Conservation (phyloP, 2,888 invertebrate genomes). For the Hesperia comma region DNA sequence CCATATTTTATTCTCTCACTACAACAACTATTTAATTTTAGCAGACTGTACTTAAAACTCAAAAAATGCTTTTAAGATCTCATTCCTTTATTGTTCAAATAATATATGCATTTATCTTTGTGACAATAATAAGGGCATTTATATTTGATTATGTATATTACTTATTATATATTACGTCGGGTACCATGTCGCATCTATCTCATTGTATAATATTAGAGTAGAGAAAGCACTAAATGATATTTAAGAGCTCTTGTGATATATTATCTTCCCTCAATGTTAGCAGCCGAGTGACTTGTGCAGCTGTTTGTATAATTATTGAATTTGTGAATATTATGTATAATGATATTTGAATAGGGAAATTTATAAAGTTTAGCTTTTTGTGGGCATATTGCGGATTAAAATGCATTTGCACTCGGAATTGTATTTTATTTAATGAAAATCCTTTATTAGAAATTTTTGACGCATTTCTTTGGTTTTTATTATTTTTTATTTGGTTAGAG, state of each 20-base stretch:
- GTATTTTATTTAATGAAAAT: conserved; percentile 56
- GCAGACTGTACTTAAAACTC: too few relatives aligned
- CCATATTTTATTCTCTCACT: too few relatives aligned
- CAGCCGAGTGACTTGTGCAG: conserved; percentile 21
- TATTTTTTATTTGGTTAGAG: not conserved
- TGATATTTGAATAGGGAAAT: conserved; percentile 68
- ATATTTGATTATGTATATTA: not conserved
- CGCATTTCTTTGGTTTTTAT: conserved; percentile 13
- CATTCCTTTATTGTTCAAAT: not conserved
- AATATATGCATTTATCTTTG: conserved; percentile 10
- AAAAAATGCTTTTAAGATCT: too few relatives aligned
- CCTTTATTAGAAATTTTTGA: not conserved
- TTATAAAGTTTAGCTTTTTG: conserved; percentile 81
- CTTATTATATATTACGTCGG: not conserved
- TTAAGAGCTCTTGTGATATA: conserved; percentile 43
- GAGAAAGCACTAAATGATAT: conserved; percentile 22
- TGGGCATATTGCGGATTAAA: conserved; percentile 81
- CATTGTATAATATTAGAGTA: conserved; percentile 1
- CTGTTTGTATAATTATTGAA: conserved; percentile 51
- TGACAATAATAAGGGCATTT: conserved; percentile 12
- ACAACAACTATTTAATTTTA: too few relatives aligned
- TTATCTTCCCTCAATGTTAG: conserved; percentile 30
- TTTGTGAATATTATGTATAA: conserved; percentile 66
- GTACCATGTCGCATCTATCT: conserved; percentile 12
- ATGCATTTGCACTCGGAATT: conserved; percentile 69